Percentiles rank a stretch among this genome's conserved stretches.
These are phyloP conservation scores for Bradypodion pumilum DNA, from an alignment of 2,797 vertebrate genomes.

Conservation along the genomic window DNA sequence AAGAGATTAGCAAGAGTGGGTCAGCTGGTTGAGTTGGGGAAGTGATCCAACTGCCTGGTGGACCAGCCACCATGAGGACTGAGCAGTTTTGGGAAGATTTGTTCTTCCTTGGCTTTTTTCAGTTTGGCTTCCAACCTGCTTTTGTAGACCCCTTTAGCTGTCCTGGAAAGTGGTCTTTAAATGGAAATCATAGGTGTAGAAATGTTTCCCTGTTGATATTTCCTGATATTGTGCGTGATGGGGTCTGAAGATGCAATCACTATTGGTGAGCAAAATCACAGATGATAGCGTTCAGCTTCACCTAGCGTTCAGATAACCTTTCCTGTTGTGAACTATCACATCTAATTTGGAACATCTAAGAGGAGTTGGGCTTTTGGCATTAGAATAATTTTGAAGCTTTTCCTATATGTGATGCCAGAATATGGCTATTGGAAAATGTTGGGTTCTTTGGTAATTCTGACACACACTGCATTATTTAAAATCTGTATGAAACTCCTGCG, in stretches of 20 bases:
- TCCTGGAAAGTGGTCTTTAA: background rate
- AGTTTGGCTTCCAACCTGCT: background rate
- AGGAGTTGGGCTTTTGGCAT: background rate
- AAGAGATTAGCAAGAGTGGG: too few species aligned
- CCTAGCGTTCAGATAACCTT: background rate
- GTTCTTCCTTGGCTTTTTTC: too few species aligned
- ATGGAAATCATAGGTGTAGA: too few species aligned
- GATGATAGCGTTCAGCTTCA: too few species aligned
- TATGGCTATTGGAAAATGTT: background rate
- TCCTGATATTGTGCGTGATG: background rate
- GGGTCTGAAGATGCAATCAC: too few species aligned
- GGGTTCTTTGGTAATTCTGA: background rate
- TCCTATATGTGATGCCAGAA: background rate
- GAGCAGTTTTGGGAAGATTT: background rate
- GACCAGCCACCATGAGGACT: too few species aligned
- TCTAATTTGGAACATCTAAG: background rate
- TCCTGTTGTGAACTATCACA: background rate
- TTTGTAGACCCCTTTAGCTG: background rate
- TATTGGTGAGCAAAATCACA: too few species aligned
- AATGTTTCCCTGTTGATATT: background rate
- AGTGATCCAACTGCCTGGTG: too few species aligned
- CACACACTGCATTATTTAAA: background rate
- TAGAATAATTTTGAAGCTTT: background rate
- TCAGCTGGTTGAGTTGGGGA: too few species aligned
- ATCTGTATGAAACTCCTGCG: background rate